phyloP scores from a whole-genome alignment of 2,113 vertebrate genomes.

The Cyanoramphus novaezelandiae region DNA sequence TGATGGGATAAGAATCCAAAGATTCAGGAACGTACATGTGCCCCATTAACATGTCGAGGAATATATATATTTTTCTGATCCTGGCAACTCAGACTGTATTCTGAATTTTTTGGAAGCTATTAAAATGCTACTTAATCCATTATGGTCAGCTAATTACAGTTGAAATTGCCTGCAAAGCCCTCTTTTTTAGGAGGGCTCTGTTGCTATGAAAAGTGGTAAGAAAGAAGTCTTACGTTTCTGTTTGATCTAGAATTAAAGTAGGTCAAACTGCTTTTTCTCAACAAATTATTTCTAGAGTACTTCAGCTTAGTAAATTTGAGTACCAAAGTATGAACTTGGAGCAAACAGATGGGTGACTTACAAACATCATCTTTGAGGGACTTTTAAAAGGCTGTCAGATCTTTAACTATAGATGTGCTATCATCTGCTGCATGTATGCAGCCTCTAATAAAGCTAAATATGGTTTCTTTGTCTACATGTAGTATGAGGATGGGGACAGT shows the following conservation, averaged over 20 bases:
- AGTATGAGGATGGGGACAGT: accelerated
- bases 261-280: constrained; percentile 6
- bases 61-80: not conserved
- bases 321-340: not conserved
- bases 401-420: not conserved
- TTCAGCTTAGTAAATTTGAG: not conserved
- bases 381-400: not conserved
- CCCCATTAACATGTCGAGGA: not conserved
- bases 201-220: not conserved
- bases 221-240: not conserved
- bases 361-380: not conserved
- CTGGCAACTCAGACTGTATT: not conserved
- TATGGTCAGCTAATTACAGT: constrained; percentile 3
- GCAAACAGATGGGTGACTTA: not conserved
- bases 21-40: not conserved
- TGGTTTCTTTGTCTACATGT: not conserved
- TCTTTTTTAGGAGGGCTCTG: not conserved
- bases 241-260: constrained; percentile 7
- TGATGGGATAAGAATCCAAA: not conserved
- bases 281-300: not conserved
- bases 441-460: not conserved
- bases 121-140: not conserved
- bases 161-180: not conserved
- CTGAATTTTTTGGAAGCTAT: not conserved
- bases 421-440: not conserved